A percentile compares a stretch with the other conserved stretches of the same genome.
Evolutionary conservation across 2,888 invertebrate genomes (phyloP).

Genomic region (Tetrapedia diversipes): DNA sequence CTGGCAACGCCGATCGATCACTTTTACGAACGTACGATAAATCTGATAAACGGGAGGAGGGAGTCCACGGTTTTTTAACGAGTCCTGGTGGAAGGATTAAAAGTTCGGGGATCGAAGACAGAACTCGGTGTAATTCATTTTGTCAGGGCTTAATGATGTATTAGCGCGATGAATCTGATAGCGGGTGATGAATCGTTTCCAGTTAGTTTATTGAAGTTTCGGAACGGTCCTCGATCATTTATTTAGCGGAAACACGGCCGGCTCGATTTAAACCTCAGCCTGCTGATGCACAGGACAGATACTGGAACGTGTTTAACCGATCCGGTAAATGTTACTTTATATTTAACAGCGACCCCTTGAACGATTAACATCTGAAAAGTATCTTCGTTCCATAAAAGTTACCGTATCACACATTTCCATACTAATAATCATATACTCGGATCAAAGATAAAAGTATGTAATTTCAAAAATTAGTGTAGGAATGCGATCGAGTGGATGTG

Average conservation of each 20-base stretch:
- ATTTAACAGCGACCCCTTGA: too few species aligned
- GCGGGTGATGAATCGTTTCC: constrained; percentile 40
- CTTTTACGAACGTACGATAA: constrained; percentile 38
- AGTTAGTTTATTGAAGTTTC: constrained; percentile 14
- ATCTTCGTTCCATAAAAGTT: too few species aligned
- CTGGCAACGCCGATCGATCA: constrained; percentile 44
- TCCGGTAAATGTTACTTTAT: too few species aligned
- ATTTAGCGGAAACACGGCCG: background rate
- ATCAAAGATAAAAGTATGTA: too few species aligned
- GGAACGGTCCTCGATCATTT: constrained; percentile 33
- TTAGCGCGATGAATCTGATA: constrained; percentile 46
- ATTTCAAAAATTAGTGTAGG: too few species aligned
- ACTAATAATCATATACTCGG: too few species aligned
- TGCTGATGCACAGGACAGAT: background rate
- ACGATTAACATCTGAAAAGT: too few species aligned
- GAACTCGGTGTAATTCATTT: constrained; percentile 40
- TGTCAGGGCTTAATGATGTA: constrained; percentile 50
- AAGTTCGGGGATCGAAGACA: constrained; percentile 4
- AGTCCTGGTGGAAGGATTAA: constrained; percentile 5
- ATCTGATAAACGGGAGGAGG: constrained; percentile 37
- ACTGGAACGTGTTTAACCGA: too few species aligned
- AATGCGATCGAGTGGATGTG: too few species aligned
- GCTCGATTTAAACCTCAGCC: background rate
- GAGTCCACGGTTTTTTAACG: too few species aligned
- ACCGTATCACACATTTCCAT: too few species aligned